Conservation (phyloP, 1,140 invertebrate species). For the Nebria ingens region DNA sequence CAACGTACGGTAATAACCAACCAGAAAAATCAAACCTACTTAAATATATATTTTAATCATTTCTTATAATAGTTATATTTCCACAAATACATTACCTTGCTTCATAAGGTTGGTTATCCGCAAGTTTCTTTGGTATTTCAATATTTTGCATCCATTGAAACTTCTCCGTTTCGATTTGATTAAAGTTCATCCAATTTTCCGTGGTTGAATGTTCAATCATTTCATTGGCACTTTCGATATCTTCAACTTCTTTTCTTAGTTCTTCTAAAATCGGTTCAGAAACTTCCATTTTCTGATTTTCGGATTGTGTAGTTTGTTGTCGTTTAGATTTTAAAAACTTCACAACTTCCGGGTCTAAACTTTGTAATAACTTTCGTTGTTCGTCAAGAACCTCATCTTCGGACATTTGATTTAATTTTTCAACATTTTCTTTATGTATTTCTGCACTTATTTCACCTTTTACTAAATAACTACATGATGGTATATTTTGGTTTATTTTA, state of each 20-base stretch:
- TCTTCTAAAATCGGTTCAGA: slow-evolving; percentile 27
- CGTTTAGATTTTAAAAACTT: slow-evolving; percentile 50
- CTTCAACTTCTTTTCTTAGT: slow-evolving; percentile 22
- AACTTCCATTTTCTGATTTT: slow-evolving; percentile 17
- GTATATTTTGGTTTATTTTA: slow-evolving; percentile 18
- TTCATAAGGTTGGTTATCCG: slow-evolving; percentile 51
- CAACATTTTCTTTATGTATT: slow-evolving; percentile 67
- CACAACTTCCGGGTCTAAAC: slow-evolving; percentile 53
- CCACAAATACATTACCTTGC: slow-evolving; percentile 41
- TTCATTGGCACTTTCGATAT: slow-evolving; percentile 32
- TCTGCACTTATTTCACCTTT: slow-evolving; percentile 41
- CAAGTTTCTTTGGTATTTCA: slow-evolving; percentile 35
- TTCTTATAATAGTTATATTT: too few species aligned
- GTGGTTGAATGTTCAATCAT: slow-evolving; percentile 48
- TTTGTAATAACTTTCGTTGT: slow-evolving; percentile 51
- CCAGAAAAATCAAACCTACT: slow-evolving; percentile 53
- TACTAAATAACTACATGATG: slow-evolving; percentile 41
- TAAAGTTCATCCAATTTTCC: slow-evolving; percentile 72
- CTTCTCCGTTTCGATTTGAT: slow-evolving; percentile 70
- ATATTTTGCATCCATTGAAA: slow-evolving; percentile 73
- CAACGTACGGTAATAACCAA: slow-evolving; percentile 53
- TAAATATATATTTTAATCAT: slow-evolving; percentile 9
- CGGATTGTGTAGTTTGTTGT: slow-evolving; percentile 17
- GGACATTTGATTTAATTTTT: slow-evolving; percentile 55
- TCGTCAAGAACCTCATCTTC: slow-evolving; percentile 66